A percentile compares a stretch with the other conserved stretches of the same genome.
Evolutionary conservation across 2,888 invertebrate species (phyloP).

Genomic region (Agrotis exclamationis): DNA sequence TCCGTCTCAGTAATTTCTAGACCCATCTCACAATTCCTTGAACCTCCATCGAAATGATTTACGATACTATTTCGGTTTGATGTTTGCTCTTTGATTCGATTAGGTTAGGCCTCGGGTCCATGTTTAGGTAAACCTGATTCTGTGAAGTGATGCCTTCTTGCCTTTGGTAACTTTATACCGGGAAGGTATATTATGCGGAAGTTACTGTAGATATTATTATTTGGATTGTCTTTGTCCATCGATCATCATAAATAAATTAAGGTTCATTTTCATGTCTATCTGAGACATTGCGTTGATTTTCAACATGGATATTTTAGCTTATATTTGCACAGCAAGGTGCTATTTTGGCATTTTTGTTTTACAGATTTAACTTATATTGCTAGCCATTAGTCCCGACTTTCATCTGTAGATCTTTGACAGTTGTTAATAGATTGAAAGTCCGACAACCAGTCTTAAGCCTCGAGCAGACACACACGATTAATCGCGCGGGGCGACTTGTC

Average conservation of each 20-base stretch:
- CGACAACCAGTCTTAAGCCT: too few relatives aligned
- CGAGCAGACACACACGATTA: too few relatives aligned
- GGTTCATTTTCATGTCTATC: neutral
- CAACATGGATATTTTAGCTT: too few relatives aligned
- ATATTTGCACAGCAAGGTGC: too few relatives aligned
- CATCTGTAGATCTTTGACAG: too few relatives aligned
- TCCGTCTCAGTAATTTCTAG: slow-evolving; percentile 13
- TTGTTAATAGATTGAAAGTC: too few relatives aligned
- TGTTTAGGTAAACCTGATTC: slow-evolving; percentile 9
- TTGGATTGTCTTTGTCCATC: neutral
- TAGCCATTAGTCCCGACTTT: too few relatives aligned
- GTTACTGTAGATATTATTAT: neutral
- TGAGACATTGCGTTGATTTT: neutral
- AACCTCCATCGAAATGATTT: slow-evolving; percentile 42
- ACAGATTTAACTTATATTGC: too few relatives aligned
- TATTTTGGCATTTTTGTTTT: too few relatives aligned
- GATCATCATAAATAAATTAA: neutral
- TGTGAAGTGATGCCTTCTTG: slow-evolving; percentile 1
- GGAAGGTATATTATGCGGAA: neutral
- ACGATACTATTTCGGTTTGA: slow-evolving; percentile 19
- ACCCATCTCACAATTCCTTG: slow-evolving; percentile 48
- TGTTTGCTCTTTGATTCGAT: slow-evolving; percentile 39
- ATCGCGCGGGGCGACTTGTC: too few relatives aligned
- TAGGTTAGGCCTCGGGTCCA: slow-evolving; percentile 14
- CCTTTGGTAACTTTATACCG: neutral